Evolutionary conservation across 1,140 invertebrate species (phyloP), one percentile per base, ranked within the genome.

Genomic region (Panagrolaimus sp.): DNA sequence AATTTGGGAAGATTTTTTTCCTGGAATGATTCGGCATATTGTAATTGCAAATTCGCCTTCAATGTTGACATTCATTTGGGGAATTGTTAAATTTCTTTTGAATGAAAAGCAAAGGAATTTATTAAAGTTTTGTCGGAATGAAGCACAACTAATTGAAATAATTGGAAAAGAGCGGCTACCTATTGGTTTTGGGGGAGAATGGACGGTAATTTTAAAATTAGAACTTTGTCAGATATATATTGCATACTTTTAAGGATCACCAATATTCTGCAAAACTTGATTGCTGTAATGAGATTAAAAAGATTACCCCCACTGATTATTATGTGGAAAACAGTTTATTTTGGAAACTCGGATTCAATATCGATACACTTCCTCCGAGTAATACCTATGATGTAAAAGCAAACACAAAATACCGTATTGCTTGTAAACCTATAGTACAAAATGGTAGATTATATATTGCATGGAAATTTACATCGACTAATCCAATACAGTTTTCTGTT

Each of bases 1-100:
- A 17, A 70, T 70, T 44, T 70, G 68, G 68, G 63, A 70, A 48
- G 68, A 70, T 21, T 67, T 67, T 55, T 70, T 69, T 55, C 68
- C 68, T 1, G 64, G 55, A 38, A 70, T 70, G 68, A 70, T 70
- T 3, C 10, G 48, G 64, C 68, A 68, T 55, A 70, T 70, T 28
- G 64, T 69, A 14, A 48, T 69, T 38, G 68, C 58, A 12, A 70
- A 70, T 44, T 55, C 68, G 7, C 68, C 68, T 26, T 68, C 44
- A n/a, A 52, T 70, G 46, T 26, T 70, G 2, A 55, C 45, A 32
- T 38, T 67, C 10, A 67, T 70, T n/a, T 70, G 68, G 68, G 43
- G 32, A 3, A 48, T 70, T 10, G 65, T 65, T 2, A 65, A 68
- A 43, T 70, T 70, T 70, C 21, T 70, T 15, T 43, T 70, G n/a